These are phyloP conservation scores for Hydractinia symbiolongicarpus DNA, from an alignment of 30 jellyfish, hydroid and myxozoan genomes.

Conservation along the genomic window DNA sequence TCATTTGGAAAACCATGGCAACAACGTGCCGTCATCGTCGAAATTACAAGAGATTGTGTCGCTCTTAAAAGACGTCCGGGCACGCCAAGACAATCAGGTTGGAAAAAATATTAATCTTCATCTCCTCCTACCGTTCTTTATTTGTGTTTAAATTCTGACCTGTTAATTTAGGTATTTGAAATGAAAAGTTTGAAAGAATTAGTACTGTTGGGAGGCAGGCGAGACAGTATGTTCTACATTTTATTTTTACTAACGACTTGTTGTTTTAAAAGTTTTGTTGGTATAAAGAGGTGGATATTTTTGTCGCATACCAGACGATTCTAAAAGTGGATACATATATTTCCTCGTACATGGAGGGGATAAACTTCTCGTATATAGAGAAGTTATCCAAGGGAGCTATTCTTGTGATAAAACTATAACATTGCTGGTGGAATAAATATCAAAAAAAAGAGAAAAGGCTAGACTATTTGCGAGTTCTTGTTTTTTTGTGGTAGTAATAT, in stretches of 20 bases:
- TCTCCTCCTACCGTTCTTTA: background rate
- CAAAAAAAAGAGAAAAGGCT: no score
- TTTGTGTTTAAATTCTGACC: background rate
- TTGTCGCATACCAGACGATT: no score
- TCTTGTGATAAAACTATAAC: no score
- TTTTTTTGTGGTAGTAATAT: no score
- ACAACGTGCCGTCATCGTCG: constrained; percentile 25
- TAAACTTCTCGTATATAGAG: no score
- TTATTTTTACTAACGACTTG: background rate
- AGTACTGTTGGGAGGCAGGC: constrained; percentile 1
- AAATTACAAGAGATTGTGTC: constrained; percentile 52
- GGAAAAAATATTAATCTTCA: background rate
- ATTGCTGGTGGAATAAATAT: no score
- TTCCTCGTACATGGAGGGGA: no score
- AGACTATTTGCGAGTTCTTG: no score
- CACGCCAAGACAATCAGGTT: constrained; percentile 71
- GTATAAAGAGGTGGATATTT: no score
- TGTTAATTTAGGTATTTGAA: constrained; percentile 7
- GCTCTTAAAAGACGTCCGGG: constrained; percentile 64
- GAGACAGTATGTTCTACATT: background rate
- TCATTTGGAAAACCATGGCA: constrained; percentile 31
- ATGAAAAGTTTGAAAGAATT: constrained; percentile 16
- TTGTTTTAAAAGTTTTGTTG: background rate
- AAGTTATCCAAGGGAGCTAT: no score
- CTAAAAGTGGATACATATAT: no score